phyloP scores from a whole-genome alignment of 2,888 invertebrate genomes.

The Tachystola acroxantha region DNA sequence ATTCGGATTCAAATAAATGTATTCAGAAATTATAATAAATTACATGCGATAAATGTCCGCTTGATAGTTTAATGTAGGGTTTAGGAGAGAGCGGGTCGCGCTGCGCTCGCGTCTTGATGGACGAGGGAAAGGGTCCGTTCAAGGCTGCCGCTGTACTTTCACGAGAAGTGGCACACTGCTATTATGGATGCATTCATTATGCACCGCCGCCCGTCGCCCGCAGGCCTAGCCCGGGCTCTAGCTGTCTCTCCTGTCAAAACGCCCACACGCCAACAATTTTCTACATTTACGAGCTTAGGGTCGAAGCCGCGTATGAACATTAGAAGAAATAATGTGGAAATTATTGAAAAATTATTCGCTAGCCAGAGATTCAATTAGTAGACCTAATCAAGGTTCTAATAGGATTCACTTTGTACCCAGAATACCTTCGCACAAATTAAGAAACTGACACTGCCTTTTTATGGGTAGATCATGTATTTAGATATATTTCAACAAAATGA shows the following conservation, averaged over 20 bases:
- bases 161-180: constrained; percentile 61
- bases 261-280: constrained; percentile 41
- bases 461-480: too few species aligned
- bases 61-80: constrained; percentile 63
- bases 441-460: too few species aligned
- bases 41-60: constrained; percentile 57
- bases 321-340: too few species aligned
- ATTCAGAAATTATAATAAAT: constrained; percentile 32
- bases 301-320: too few species aligned
- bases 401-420: too few species aligned
- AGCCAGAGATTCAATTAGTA: too few species aligned
- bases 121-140: constrained; percentile 72
- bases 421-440: too few species aligned
- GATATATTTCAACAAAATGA: too few species aligned
- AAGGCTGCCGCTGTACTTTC: constrained; percentile 74
- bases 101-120: constrained; percentile 47
- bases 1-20: constrained; percentile 13
- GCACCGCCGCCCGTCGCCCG: constrained; percentile 40
- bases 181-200: constrained; percentile 64
- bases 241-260: constrained; percentile 48
- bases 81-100: constrained; percentile 46
- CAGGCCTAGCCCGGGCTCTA: constrained; percentile 26
- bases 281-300: constrained; percentile 18
- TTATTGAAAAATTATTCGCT: too few species aligned
- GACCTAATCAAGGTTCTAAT: too few species aligned